A percentile compares a stretch with the other conserved stretches of the same genome.
phyloP scores from a whole-genome alignment of 2,797 vertebrate species.

The Mergus octosetaceus region DNA sequence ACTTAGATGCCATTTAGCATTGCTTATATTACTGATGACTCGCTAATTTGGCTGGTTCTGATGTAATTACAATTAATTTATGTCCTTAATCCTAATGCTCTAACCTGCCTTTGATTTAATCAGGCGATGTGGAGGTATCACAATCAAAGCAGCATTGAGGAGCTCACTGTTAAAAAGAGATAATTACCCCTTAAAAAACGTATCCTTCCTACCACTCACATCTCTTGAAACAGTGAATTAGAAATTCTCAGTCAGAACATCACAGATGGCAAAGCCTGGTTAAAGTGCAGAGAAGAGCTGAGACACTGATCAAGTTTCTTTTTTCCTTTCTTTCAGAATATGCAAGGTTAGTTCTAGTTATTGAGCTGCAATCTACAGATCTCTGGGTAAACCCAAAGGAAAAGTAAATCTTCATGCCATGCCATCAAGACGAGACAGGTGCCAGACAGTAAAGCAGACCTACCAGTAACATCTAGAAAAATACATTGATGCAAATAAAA shows the following conservation, averaged over 20 bases:
- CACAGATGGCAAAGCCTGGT: neutral
- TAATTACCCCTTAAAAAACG: constrained; percentile 53
- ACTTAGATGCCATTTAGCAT: constrained; percentile 69
- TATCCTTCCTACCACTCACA: constrained; percentile 11
- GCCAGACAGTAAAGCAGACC: neutral
- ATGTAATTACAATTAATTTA: constrained; percentile 74
- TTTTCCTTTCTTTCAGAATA: neutral
- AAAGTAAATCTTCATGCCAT: neutral
- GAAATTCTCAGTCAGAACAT: neutral
- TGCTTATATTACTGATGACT: constrained; percentile 71
- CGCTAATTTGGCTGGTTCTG: constrained; percentile 64
- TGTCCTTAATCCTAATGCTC: constrained; percentile 59
- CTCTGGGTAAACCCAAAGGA: neutral
- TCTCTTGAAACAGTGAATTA: constrained; percentile 17
- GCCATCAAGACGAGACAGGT: neutral
- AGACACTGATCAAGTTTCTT: neutral
- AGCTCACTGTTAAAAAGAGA: constrained; percentile 37
- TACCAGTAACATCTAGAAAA: neutral
- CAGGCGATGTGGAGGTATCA: constrained; percentile 53
- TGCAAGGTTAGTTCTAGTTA: neutral
- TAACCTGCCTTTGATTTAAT: constrained; percentile 73
- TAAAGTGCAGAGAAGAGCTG: neutral
- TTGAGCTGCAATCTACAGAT: neutral
- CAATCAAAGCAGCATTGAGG: constrained; percentile 57
- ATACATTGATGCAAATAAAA: neutral